phyloP scores from a whole-genome alignment of 2,113 vertebrate species.

The Pardalotus punctatus region DNA sequence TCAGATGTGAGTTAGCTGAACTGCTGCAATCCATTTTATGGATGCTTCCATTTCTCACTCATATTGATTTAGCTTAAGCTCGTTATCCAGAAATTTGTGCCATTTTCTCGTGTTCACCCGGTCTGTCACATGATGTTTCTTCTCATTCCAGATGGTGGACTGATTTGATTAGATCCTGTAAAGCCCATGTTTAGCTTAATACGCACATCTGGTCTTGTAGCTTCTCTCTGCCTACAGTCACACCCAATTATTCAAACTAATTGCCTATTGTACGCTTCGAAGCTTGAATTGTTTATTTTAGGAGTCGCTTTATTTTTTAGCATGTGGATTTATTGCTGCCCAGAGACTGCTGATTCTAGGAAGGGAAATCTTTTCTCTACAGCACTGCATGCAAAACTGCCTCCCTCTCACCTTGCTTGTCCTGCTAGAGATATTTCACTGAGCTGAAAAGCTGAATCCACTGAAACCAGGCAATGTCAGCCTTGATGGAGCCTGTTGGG shows the following conservation, averaged over 20 bases:
- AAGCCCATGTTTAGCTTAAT: background rate
- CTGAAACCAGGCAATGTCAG: background rate
- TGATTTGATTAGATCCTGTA: slow-evolving; percentile 36
- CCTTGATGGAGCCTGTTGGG: background rate
- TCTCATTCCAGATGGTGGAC: slow-evolving; percentile 22
- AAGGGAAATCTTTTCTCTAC: background rate
- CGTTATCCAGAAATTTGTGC: background rate
- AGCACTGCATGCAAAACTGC: background rate
- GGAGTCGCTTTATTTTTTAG: background rate
- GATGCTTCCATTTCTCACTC: background rate
- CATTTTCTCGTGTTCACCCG: background rate
- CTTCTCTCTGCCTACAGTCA: slow-evolving; percentile 22
- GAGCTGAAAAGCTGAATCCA: background rate
- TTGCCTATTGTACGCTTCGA: background rate
- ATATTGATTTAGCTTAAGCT: background rate
- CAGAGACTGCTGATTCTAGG: background rate
- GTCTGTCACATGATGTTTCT: background rate
- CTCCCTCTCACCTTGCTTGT: background rate
- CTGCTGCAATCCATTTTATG: background rate
- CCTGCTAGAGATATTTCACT: background rate
- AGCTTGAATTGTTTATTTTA: slow-evolving; percentile 33
- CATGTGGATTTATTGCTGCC: background rate
- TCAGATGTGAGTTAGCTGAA: background rate
- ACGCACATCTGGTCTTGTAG: slow-evolving; percentile 27
- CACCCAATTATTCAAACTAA: slow-evolving; percentile 46